phyloP scores from a whole-genome alignment of 2,113 vertebrate species.

The Mungos mungo region DNA sequence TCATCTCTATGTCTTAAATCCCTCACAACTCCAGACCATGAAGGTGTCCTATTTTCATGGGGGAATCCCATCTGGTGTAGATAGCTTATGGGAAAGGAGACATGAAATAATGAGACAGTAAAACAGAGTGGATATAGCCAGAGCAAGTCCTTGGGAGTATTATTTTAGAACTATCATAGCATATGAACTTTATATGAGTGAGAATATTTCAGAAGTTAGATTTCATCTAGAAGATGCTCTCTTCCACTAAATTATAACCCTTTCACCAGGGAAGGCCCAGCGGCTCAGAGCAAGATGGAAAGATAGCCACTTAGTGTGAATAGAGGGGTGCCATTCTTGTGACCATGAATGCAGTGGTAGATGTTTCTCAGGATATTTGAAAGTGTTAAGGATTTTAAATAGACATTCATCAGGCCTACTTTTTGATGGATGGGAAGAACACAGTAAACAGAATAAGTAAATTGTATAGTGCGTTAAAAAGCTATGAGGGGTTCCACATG shows the following conservation, averaged over 20 bases:
- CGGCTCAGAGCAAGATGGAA: background rate
- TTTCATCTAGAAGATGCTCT: background rate
- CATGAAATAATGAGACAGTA: background rate
- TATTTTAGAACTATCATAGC: background rate
- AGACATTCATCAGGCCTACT: background rate
- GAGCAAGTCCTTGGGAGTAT: background rate
- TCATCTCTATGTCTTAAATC: background rate
- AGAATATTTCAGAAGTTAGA: constrained; percentile 27
- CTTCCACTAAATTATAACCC: background rate
- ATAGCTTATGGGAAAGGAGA: background rate
- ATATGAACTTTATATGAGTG: background rate
- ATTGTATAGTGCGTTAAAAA: background rate
- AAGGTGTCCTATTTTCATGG: background rate
- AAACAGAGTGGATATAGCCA: background rate
- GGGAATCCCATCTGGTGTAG: background rate
- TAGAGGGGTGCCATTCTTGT: background rate
- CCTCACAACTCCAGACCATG: background rate
- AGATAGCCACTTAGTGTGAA: background rate
- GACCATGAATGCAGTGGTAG: background rate
- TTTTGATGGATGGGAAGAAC: background rate
- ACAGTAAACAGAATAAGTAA: background rate
- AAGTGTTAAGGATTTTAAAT: background rate
- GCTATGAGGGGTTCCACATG: background rate
- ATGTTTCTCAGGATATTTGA: background rate
- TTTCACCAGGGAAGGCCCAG: background rate